Evolutionary conservation across 2,888 invertebrate genomes (phyloP), one percentile per base, ranked within the genome.

Genomic region (Ochropleura leucogaster): DNA sequence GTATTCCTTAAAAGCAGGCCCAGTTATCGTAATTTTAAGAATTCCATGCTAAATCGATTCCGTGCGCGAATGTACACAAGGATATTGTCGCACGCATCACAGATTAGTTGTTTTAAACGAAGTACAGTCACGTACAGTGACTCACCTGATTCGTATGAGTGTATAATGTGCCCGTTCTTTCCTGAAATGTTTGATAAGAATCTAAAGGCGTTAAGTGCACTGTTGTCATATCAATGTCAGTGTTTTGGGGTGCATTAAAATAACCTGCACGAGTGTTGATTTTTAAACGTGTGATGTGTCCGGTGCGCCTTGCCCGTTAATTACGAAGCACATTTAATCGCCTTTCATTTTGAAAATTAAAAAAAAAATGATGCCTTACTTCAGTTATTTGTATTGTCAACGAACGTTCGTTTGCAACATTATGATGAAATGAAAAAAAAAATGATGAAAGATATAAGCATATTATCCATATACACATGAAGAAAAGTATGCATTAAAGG

Each of bases 121-220:
- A 94, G 92, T 93, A 94, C 93, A 92, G 91, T 94, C 94, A 94
- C 94, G 94, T 94, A 92, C 87, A 90, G 84, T 89, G 88, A 88
- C 70, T 89, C 89, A 89, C 81, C 76, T 84, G 80, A 75, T 83
- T 83, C 72, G 71, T 83, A 85, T 79, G 77, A 73, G 65, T 42
- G 75, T 76, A 67, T 67, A 76, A 76, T 55, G 51, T 68, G 57
- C 72, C 73, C 72, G 79, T 83, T 81, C 80, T 80, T 87, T 86
- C 85, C 82, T 85, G 82, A 79, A 87, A 82, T 74, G 59, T 18
- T 64, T 71, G 83, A 83, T 85, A 82, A 74, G 51, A 71, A 86
- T 87, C 86, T 67, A 46, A 44, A 71, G 67, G 69, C 30, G 55
- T 76, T 57, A 78, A 80, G 71, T 75, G 72, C 77, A 79, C 51